These are phyloP conservation scores for Leptopilina myrica DNA, from an alignment of 2,888 invertebrate species.

Conservation along the genomic window DNA sequence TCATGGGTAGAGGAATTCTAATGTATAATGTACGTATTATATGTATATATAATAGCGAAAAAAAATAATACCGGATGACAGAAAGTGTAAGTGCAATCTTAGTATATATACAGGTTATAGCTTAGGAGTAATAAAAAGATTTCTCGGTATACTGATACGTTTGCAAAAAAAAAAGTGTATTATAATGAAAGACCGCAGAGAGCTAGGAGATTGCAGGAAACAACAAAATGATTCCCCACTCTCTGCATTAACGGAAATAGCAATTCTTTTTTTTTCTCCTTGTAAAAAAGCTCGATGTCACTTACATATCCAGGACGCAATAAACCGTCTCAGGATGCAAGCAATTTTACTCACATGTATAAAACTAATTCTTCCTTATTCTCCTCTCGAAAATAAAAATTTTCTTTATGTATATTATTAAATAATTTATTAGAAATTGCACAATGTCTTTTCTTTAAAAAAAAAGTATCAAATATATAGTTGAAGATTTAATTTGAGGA, in stretches of 20 bases:
- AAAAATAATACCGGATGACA: constrained; percentile 30
- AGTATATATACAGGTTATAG: constrained; percentile 37
- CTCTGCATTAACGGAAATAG: not conserved
- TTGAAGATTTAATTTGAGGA: too few relatives aligned
- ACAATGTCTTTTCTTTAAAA: too few relatives aligned
- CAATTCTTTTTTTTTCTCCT: not conserved
- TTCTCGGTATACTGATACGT: constrained; percentile 3
- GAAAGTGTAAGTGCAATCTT: constrained; percentile 62
- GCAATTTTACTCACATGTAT: constrained; percentile 29
- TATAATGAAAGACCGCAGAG: not conserved
- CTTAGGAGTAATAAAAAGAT: constrained; percentile 20
- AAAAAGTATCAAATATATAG: too few relatives aligned
- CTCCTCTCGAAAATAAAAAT: too few relatives aligned
- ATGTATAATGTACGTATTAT: too few relatives aligned
- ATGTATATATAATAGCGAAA: not conserved
- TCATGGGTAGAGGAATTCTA: too few relatives aligned
- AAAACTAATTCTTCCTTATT: not conserved
- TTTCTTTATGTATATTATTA: too few relatives aligned
- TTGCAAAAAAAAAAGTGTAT: not conserved
- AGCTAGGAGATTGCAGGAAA: not conserved
- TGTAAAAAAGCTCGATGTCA: constrained; percentile 18
- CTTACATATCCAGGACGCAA: constrained; percentile 30
- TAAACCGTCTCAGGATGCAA: constrained; percentile 29
- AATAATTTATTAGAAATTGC: too few relatives aligned
- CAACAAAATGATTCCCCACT: not conserved